Conservation (phyloP, 2,888 invertebrate genomes). For the Teleiodes luculella region DNA sequence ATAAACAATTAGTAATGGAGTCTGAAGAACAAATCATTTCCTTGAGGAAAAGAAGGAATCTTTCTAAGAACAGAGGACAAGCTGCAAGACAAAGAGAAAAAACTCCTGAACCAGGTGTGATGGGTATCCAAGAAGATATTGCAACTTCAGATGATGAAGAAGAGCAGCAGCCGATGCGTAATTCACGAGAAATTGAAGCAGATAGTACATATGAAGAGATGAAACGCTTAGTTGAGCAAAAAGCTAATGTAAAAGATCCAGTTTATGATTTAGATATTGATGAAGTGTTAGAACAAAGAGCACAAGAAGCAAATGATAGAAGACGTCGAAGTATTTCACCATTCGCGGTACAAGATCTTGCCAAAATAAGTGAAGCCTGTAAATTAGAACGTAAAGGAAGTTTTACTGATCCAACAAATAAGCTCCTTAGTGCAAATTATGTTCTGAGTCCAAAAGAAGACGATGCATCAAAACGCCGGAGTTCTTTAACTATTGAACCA, state of each 20-base stretch:
- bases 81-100: slow-evolving; percentile 70
- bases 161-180: slow-evolving; percentile 35
- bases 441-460: slow-evolving; percentile 64
- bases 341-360: slow-evolving; percentile 60
- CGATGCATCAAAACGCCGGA: slow-evolving; percentile 44
- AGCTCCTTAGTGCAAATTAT: slow-evolving; percentile 66
- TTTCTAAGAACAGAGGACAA: slow-evolving; percentile 77
- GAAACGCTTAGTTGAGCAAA: slow-evolving; percentile 64
- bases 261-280: slow-evolving; percentile 68
- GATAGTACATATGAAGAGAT: slow-evolving; percentile 72
- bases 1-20: slow-evolving; percentile 46
- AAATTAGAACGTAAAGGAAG: slow-evolving; percentile 66
- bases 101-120: slow-evolving; percentile 70
- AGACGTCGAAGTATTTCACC: slow-evolving; percentile 74
- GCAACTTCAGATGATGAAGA: slow-evolving; percentile 80
- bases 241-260: slow-evolving; percentile 62
- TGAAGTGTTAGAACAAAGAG: slow-evolving; percentile 67
- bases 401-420: slow-evolving; percentile 71
- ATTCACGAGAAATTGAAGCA: slow-evolving; percentile 68
- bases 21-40: slow-evolving; percentile 70
- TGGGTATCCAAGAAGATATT: slow-evolving; percentile 78
- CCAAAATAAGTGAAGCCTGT: slow-evolving; percentile 44
- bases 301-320: slow-evolving; percentile 62
- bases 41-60: slow-evolving; percentile 79
- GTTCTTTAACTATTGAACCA: slow-evolving; percentile 54